Percentiles rank a stretch among this genome's conserved stretches.
These are phyloP conservation scores for Lampris incognitus DNA, from an alignment of 2,113 vertebrate species.

Conservation along the genomic window DNA sequence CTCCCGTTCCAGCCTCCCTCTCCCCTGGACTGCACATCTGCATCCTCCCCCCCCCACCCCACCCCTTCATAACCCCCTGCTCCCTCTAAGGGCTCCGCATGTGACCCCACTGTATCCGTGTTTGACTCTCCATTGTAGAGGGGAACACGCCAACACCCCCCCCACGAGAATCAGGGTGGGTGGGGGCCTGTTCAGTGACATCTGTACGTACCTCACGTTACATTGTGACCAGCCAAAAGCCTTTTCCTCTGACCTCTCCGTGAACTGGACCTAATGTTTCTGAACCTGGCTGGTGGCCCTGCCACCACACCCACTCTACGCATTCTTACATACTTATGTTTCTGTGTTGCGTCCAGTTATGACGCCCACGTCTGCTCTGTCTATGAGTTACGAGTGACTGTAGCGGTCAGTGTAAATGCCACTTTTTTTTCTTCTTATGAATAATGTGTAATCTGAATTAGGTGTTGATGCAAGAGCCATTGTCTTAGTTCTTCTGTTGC, in stretches of 20 bases:
- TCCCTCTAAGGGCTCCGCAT: slow-evolving; percentile 31
- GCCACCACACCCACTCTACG: slow-evolving; percentile 67
- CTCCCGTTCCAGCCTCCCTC: slow-evolving; percentile 72
- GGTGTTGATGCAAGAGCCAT: slow-evolving; percentile 11
- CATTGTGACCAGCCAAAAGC: slow-evolving; percentile 50
- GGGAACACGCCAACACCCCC: slow-evolving; percentile 28
- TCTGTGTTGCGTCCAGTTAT: slow-evolving; percentile 45
- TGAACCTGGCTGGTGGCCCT: slow-evolving; percentile 47
- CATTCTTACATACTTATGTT: slow-evolving; percentile 75
- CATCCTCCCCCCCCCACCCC: slow-evolving; percentile 69
- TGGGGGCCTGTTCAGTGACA: slow-evolving; percentile 39
- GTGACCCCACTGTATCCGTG: slow-evolving; percentile 57
- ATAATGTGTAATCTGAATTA: slow-evolving; percentile 45
- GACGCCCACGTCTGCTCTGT: slow-evolving; percentile 65
- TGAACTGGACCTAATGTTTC: slow-evolving; percentile 72
- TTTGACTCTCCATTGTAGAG: slow-evolving; percentile 38
- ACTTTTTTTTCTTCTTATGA: slow-evolving; percentile 48
- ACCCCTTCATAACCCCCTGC: slow-evolving; percentile 52
- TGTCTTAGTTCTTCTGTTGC: background rate
- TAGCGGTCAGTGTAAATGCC: slow-evolving; percentile 34
- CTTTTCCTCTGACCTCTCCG: slow-evolving; percentile 74
- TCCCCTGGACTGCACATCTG: slow-evolving; percentile 73
- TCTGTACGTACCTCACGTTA: slow-evolving; percentile 57
- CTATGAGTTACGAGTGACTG: slow-evolving; percentile 55
- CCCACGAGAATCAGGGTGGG: slow-evolving; percentile 47